Base-by-base conservation (phyloP, 2,888 invertebrate species). In the Philopedon plagiatum region DNA sequence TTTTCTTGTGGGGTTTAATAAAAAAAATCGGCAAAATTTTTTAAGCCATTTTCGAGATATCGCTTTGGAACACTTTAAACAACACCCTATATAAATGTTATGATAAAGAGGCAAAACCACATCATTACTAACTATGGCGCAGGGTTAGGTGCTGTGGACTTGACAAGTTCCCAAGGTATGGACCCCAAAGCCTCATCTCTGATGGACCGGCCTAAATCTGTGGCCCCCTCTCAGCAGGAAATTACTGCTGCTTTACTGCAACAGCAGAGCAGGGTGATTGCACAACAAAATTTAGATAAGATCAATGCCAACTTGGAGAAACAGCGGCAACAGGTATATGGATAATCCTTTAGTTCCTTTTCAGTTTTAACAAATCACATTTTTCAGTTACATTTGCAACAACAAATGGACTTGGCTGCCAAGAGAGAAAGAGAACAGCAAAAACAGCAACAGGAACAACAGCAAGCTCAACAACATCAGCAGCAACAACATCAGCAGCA, bases 261-360 rank as follows among this genome's bases (percentile, higher is more conserved):
- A 78, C 92, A 92, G 76, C 92, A 92, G 82, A 90, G 87, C 81
- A 85, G 89, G 15, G 88, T 75, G 4, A 85, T 89, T 61, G 87
- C 87, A 0, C 90, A 90, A 81, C 88, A 90, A 86, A 88, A 89
- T 56, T 85, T 91, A 57, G 92, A 92, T 80, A 92, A 92, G 71
- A 75, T 86, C 66, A 86, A 86, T 71, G 85, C 85, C 1, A 86
- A 88, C 58, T 81, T 89, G 75, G 89, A 89, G 78, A 89, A 89
- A 77, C 89, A 89, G 76, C 84, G 89, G 63, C 88, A 89, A 73
- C 86, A 88, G 23, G 65, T 65, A 58, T 21, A 18, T 3, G 54
- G 18, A 29, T 21, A 49, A 84, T 87, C 29, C 8, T 8, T 58
- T 32, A 19, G 15, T n/a, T n/a, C n/a, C n/a, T n/a, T n/a, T n/a